Evolutionary conservation across 1,140 invertebrate genomes (phyloP), one percentile per base, ranked within the genome.

Genomic region (Pseudomyrmex cubaensis): DNA sequence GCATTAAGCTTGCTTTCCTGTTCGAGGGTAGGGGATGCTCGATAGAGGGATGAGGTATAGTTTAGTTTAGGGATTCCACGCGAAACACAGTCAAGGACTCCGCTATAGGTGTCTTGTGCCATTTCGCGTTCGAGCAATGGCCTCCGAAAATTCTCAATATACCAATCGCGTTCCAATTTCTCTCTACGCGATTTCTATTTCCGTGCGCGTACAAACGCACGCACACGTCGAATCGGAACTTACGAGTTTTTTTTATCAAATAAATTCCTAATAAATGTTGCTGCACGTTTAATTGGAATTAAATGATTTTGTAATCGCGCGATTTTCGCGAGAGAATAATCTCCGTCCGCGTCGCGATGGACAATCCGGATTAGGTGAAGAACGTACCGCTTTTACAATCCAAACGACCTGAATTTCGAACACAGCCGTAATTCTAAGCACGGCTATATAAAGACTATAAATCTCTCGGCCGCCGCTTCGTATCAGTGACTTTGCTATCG

Each of bases 1-100:
- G 92, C 93, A 93, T 94, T 94, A 93, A 93, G 93, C 93, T 92
- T 90, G 92, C 89, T 91, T 92, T 91, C 87, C 91, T 35, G 35
- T 88, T 25, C 25, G 87, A 89, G 90, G 83, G 84, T 89, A 87
- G 85, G 35, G 82, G 87, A 84, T 84, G 76, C 57, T 69, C 86
- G 89, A 87, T 89, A 89, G 4, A 35, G 91, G 91, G 90, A 92
- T 87, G 91, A 87, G 90, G 87, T 88, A 90, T 91, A 92, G 91
- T 92, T 93, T 91, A 90, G 92, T 90, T 91, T 91, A 91, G 88
- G 89, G 90, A 92, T 93, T 91, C 89, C 88, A 83, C 83, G 77
- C 85, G 85, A 90, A 90, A 91, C 84, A 84, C 77, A 90, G 88
- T 87, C 80, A 87, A 92, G 82, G 73, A 89, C 76, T 84, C 56